Evolutionary conservation across 2,797 vertebrate genomes (phyloP), one percentile per base, ranked within the genome.

Genomic region (Gila robusta): DNA sequence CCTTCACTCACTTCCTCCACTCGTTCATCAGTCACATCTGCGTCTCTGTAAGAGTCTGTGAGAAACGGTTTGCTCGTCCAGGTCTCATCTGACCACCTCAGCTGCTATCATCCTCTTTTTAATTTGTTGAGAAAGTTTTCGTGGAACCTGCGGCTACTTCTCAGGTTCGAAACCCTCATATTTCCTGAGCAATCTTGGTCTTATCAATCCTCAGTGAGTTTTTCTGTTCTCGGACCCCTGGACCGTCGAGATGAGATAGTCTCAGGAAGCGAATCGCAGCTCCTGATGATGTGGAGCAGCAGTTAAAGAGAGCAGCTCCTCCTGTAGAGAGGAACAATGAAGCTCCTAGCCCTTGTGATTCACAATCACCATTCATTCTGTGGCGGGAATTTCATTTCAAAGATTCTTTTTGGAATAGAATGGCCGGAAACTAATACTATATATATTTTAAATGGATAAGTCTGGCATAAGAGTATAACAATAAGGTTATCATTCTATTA

Each of bases 181-280:
- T 84, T 88, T 86, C 73, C 77, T 32, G 12, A 41, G 4, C 80
- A 79, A 81, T 88, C 52, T 88, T 72, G 35, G 6, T 76, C 76
- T 88, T 85, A 87, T 90, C 88, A 86, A 70, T 66, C 73, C 56
- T 76, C 84, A 73, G 64, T 76, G 77, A 76, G 81, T 81, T 73
- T 84, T 87, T 87, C 44, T 80, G 64, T 80, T 78, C 35, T 59
- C 0, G 12, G 84, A 71, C 84, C 88, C 83, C 84, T 77, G 87
- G 83, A 81, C 83, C 49, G 37, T 67, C 49, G 80, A 88, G 67
- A 83, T 84, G 79, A 87, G 82, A 87, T 87, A 80, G 83, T 83
- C 76, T 44, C 67, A 62, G 87, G 69, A 86, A 83, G 79, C 78
- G 85, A 89, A 88, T 90, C 87, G 82, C 84, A 81, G 54, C 70